Conservation (phyloP, 1,140 invertebrate genomes). For the Drosophila yakuba region DNA sequence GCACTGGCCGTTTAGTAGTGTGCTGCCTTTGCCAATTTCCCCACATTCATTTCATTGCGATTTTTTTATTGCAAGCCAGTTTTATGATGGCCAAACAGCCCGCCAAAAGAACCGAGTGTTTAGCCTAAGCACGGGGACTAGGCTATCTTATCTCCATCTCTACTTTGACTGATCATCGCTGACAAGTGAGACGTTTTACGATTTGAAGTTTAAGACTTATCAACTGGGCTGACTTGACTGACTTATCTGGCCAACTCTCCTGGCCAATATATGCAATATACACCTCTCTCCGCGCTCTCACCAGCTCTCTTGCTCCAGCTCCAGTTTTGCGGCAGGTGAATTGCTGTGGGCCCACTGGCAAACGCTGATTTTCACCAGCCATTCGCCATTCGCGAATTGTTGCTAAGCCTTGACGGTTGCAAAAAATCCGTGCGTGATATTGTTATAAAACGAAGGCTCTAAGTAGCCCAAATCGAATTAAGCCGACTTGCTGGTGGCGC, state of each 20-base stretch:
- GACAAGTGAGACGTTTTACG: conserved; percentile 31
- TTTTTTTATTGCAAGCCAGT: not conserved
- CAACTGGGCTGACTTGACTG: conserved; percentile 24
- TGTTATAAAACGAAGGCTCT: conserved; percentile 37
- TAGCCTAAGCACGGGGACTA: conserved; percentile 25
- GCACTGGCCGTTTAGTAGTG: conserved; percentile 8
- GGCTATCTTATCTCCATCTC: conserved; percentile 42
- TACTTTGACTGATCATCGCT: conserved; percentile 21
- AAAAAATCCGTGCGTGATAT: conserved; percentile 44
- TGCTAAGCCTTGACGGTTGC: conserved; percentile 77
- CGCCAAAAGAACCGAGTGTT: conserved; percentile 15
- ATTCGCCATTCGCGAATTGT: conserved; percentile 79
- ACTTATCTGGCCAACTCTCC: conserved; percentile 40
- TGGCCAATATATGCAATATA: conserved; percentile 8
- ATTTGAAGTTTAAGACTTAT: conserved; percentile 53
- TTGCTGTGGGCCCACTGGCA: conserved; percentile 8
- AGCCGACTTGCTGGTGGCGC: conserved; percentile 39
- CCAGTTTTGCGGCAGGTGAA: conserved; percentile 34
- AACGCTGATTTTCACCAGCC: conserved; percentile 24
- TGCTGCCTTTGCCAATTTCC: conserved; percentile 25
- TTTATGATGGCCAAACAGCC: conserved; percentile 17
- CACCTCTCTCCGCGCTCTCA: not conserved
- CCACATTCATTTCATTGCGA: conserved; percentile 16
- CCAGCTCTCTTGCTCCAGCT: conserved; percentile 41
- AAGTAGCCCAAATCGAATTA: conserved; percentile 34